Conservation (phyloP, 2,797 vertebrate genomes). For the Schizopygopsis malacanthus region DNA sequence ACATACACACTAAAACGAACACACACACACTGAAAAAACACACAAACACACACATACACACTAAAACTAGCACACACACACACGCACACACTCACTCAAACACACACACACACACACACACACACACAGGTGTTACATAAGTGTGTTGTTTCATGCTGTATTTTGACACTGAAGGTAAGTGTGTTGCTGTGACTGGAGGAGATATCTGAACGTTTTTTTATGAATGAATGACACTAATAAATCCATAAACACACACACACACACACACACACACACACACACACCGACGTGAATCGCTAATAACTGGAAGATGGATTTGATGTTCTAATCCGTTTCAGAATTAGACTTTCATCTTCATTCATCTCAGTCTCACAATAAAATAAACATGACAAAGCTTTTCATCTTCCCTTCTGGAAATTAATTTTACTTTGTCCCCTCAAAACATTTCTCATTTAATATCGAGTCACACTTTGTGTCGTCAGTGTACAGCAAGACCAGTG, state of each 20-base stretch:
- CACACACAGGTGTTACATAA: not conserved
- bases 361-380: not conserved
- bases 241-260: not conserved
- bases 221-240: conserved; percentile 27
- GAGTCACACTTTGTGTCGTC: not conserved
- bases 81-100: too few relatives aligned
- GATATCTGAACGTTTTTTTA: conserved; percentile 53
- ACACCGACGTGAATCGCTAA: not conserved
- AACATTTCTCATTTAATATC: not conserved
- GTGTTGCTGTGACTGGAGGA: conserved; percentile 61
- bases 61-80: too few relatives aligned
- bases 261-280: conserved; percentile 6
- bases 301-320: not conserved
- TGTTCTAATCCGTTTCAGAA: conserved; percentile 52
- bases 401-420: not conserved
- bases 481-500: not conserved
- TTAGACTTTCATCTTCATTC: not conserved
- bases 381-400: not conserved
- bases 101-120: not conserved
- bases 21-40: too few relatives aligned
- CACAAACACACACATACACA: too few relatives aligned
- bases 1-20: too few relatives aligned
- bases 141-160: conserved; percentile 35
- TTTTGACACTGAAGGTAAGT: conserved; percentile 55
- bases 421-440: not conserved